Percentiles rank a stretch among this genome's conserved stretches.
Evolutionary conservation across 2,888 invertebrate species (phyloP).

Genomic region (Diarsia mendica): DNA sequence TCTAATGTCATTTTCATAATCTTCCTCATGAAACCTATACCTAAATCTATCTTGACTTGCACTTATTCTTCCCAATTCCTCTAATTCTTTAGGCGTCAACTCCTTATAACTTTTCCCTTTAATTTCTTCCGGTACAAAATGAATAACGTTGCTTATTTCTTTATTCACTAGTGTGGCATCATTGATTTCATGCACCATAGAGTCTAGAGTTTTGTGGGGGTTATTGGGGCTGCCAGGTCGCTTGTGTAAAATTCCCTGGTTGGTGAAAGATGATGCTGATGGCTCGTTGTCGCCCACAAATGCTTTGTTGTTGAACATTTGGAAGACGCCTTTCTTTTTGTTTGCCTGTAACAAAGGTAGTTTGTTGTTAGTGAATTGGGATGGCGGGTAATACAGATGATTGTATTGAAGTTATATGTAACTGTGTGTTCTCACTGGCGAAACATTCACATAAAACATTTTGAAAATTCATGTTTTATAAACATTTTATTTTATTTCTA

Average conservation of each 20-base stretch:
- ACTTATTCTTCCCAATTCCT: conserved; percentile 80
- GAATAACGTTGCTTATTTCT: conserved; percentile 53
- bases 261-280: conserved; percentile 65
- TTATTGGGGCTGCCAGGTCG: conserved; percentile 81
- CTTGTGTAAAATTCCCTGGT: conserved; percentile 81
- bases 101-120: conserved; percentile 83
- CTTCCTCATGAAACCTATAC: conserved; percentile 78
- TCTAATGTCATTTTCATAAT: conserved; percentile 79
- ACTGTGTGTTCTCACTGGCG: not conserved
- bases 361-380: not conserved
- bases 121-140: conserved; percentile 73
- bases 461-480: not conserved
- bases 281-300: conserved; percentile 69
- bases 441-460: not conserved
- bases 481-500: not conserved
- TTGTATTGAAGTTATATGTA: not conserved
- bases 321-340: conserved; percentile 66
- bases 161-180: conserved; percentile 62
- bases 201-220: conserved; percentile 80
- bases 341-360: conserved; percentile 68
- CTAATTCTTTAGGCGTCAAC: conserved; percentile 76
- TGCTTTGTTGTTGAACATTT: conserved; percentile 78
- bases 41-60: conserved; percentile 83
- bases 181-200: conserved; percentile 80
- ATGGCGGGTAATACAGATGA: not conserved